phyloP scores from a whole-genome alignment of 2,888 invertebrate species.

The Sarcophaga variegata region DNA sequence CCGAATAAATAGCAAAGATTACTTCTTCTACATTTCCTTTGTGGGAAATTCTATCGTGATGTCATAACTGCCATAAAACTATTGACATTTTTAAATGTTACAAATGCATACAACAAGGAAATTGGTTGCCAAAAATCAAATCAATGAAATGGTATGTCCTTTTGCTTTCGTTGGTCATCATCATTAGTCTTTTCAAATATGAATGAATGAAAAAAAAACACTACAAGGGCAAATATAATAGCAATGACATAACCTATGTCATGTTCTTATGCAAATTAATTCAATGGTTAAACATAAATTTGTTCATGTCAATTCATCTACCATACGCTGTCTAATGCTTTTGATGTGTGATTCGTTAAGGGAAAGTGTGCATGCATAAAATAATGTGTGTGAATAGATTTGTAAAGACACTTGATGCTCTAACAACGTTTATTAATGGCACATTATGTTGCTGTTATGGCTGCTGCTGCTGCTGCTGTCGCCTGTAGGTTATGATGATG shows the following conservation, averaged over 20 bases:
- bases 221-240: neutral
- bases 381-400: neutral
- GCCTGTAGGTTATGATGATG: neutral
- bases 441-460: conserved; percentile 3
- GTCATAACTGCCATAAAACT: no score
- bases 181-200: neutral
- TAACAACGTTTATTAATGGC: neutral
- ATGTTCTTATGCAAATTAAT: neutral
- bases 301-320: neutral
- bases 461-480: conserved; percentile 1
- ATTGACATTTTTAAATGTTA: no score
- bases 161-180: neutral
- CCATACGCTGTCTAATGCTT: neutral
- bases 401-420: neutral
- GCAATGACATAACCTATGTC: neutral
- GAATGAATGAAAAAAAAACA: neutral
- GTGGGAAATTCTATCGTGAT: no score
- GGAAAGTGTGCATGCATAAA: neutral
- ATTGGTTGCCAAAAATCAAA: no score
- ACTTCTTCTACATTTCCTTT: no score
- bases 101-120: no score
- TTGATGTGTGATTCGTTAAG: neutral
- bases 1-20: no score
- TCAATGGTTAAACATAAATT: neutral
- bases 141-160: no score